A percentile compares a stretch with the other conserved stretches of the same genome.
These are phyloP conservation scores for Pogonomyrmex barbatus DNA, from an alignment of 1,140 invertebrate species.

Conservation along the genomic window DNA sequence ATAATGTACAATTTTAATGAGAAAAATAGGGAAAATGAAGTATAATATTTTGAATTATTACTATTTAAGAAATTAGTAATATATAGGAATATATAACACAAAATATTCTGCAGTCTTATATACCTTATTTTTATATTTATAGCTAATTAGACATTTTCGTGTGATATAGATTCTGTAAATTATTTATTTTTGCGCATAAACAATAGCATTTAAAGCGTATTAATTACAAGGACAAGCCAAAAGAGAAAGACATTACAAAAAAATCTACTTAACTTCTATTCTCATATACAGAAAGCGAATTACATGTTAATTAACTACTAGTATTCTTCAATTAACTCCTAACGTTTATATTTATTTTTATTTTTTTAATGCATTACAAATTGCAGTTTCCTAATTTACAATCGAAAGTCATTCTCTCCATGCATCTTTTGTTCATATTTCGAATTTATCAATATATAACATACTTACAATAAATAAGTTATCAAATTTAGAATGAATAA, in stretches of 20 bases:
- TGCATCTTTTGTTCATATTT: neutral
- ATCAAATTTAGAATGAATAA: neutral
- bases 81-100: neutral
- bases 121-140: conserved; percentile 1
- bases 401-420: neutral
- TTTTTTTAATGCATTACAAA: conserved; percentile 16
- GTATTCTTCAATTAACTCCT: neutral
- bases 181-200: conserved; percentile 9
- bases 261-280: neutral
- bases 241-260: conserved; percentile 12
- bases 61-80: neutral
- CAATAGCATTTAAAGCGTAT: neutral
- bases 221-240: neutral
- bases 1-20: conserved; percentile 10
- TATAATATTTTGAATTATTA: conserved; percentile 10
- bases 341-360: conserved; percentile 7
- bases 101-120: neutral
- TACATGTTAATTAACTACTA: neutral
- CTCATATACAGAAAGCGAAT: neutral
- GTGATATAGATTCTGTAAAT: neutral
- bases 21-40: neutral
- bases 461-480: neutral
- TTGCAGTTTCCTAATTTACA: neutral
- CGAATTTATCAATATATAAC: neutral
- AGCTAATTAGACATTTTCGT: neutral